phyloP scores from a whole-genome alignment of 2,113 vertebrate genomes.

The Cheilinus undulatus region DNA sequence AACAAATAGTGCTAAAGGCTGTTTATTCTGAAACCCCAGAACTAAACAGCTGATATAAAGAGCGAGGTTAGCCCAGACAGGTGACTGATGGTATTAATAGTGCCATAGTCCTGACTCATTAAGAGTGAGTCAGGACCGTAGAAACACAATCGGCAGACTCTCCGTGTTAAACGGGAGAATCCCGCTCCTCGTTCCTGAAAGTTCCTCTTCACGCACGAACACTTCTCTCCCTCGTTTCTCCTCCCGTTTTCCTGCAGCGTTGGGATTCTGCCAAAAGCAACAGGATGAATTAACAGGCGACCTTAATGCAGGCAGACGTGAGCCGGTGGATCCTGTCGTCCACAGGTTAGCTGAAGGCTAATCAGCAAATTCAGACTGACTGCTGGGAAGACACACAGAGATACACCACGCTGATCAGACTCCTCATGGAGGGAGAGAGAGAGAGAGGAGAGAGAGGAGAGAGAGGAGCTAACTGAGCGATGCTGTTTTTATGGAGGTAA shows the following conservation, averaged over 20 bases:
- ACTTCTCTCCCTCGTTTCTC: not conserved
- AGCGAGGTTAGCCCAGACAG: no score
- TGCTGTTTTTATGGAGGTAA: no score
- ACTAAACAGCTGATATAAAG: no score
- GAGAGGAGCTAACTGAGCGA: not conserved
- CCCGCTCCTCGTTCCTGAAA: constrained; percentile 14
- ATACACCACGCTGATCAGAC: not conserved
- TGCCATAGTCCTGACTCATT: no score
- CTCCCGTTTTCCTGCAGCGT: not conserved
- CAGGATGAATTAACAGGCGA: constrained; percentile 38
- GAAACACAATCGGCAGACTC: no score
- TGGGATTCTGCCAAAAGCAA: constrained; percentile 45
- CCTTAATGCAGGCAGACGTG: constrained; percentile 56
- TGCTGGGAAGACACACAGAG: constrained; percentile 5
- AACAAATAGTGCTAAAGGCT: no score
- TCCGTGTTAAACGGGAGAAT: no score
- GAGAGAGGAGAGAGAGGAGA: not conserved
- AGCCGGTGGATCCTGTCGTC: constrained; percentile 51
- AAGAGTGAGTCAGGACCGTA: no score
- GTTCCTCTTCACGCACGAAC: not conserved
- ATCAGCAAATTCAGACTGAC: constrained; percentile 67
- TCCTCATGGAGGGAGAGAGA: not conserved
- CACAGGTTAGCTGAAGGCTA: constrained; percentile 70
- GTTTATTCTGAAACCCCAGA: no score
- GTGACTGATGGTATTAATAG: no score